phyloP scores from a whole-genome alignment of 1,140 invertebrate species.

The Penaeus japonicus region DNA sequence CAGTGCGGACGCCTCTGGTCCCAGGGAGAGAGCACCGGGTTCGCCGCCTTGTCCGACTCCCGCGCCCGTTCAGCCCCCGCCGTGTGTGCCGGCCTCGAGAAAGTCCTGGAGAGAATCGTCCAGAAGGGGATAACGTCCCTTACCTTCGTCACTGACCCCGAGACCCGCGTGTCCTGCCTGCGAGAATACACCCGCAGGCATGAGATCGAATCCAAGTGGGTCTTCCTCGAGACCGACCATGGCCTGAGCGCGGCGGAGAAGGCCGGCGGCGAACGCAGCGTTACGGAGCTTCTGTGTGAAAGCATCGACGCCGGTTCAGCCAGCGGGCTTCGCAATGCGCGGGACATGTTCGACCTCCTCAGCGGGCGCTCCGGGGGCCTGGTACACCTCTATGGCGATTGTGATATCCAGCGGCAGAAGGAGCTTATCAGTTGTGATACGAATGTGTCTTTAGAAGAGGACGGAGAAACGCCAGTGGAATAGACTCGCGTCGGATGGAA shows the following conservation, averaged over 20 bases:
- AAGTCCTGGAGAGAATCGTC: background rate
- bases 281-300: conserved; percentile 30
- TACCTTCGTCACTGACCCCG: conserved; percentile 1
- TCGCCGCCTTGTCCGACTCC: conserved; percentile 11
- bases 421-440: background rate
- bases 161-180: background rate
- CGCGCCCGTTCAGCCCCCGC: background rate
- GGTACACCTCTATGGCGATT: conserved; percentile 9
- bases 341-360: conserved; percentile 21
- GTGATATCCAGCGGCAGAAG: background rate
- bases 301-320: background rate
- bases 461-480: no score
- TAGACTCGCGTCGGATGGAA: no score
- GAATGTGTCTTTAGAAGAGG: no score
- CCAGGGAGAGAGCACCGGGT: background rate
- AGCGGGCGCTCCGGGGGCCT: background rate
- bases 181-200: background rate
- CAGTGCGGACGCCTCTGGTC: conserved; percentile 34
- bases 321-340: background rate
- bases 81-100: conserved; percentile 28
- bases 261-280: background rate
- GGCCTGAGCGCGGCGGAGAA: background rate
- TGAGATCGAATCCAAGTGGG: background rate
- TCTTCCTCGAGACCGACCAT: conserved; percentile 31
- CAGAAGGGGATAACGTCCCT: background rate